Evolutionary conservation across 2,113 vertebrate species (phyloP), one percentile per base, ranked within the genome.

Genomic region (Crypturellus undulatus): DNA sequence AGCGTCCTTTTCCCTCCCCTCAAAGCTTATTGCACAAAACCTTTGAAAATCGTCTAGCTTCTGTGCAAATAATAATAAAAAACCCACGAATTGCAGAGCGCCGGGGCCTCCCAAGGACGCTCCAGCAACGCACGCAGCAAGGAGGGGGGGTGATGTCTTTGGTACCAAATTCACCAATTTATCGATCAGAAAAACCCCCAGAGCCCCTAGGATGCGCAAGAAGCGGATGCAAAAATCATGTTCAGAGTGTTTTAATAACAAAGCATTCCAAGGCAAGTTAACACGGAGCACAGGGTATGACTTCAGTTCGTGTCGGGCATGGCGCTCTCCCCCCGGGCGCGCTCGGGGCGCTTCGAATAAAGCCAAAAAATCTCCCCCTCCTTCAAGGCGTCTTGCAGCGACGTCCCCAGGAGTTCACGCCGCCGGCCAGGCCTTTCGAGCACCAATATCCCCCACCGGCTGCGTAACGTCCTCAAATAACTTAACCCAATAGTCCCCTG

Each of bases 401-500:
- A 84, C 85, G 78, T 93, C 93, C 94, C 87, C 93, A 94, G 54
- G 69, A 69, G 75, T 96, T 89, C 71, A 19, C 89, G 93, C 87
- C 3, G 69, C 95, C 16, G 51, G 72, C 82, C 83, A 87, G 85
- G 93, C 92, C 96, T 93, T 95, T 76, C 88, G 94, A 97, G 96
- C 97, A 97, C 97, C 97, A 52, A 94, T 93, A 94, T 88, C 88
- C 77, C 83, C 84, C 81, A 63, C 49, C 43, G 62, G 26, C 72
- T 60, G 77, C 85, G 69, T 81, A 89, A 86, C 47, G 60, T 95
- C 84, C 89, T 95, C 93, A 97, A 97, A 96, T 96, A 97, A 97
- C 93, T 97, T 97, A 92, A 79, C 65, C 96, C 96, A 65, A 93
- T 25, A 96, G 93, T 95, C 90, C 92, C 65, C 91, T 96, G 96